phyloP scores from a whole-genome alignment of 53 echinoderm and acorn worm genomes.

The Astropecten irregularis region DNA sequence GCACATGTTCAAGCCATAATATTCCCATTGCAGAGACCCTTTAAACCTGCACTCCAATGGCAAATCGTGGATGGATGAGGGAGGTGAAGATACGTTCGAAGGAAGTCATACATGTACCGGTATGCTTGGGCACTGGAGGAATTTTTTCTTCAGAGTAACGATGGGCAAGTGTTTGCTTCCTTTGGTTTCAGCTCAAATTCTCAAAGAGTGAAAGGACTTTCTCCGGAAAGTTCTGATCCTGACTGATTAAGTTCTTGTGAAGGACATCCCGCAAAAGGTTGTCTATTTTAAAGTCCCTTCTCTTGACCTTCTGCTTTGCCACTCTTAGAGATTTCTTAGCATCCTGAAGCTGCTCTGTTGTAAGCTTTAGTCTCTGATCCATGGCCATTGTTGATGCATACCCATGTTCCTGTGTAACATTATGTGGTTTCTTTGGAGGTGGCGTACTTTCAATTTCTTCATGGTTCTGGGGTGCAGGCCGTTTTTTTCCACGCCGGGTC shows the following conservation, averaged over 20 bases:
- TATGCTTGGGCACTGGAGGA: conserved; percentile 61
- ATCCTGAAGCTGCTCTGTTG: too few relatives aligned
- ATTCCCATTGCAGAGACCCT: too few relatives aligned
- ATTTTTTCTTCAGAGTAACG: conserved; percentile 54
- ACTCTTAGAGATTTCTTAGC: too few relatives aligned
- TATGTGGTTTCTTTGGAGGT: background rate
- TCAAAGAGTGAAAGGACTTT: too few relatives aligned
- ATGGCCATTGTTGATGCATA: conserved; percentile 23
- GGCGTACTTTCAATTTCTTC: too few relatives aligned
- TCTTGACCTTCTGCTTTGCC: too few relatives aligned
- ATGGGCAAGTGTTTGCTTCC: conserved; percentile 38
- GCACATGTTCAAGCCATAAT: too few relatives aligned
- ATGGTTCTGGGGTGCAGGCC: conserved; percentile 41
- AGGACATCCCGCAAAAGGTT: conserved; percentile 40
- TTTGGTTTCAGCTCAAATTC: conserved; percentile 49
- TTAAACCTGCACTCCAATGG: conserved; percentile 48
- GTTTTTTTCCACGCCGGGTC: conserved; percentile 4
- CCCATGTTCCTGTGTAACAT: conserved; percentile 12
- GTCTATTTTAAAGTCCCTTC: too few relatives aligned
- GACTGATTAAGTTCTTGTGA: conserved; percentile 41
- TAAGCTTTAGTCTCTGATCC: conserved; percentile 3
- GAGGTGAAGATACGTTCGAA: conserved; percentile 52
- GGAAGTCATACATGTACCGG: conserved; percentile 66
- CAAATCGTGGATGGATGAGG: conserved; percentile 63
- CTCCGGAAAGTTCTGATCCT: too few relatives aligned